Base-by-base conservation (phyloP, 1,140 invertebrate genomes). In the Rhyzopertha dominica region DNA sequence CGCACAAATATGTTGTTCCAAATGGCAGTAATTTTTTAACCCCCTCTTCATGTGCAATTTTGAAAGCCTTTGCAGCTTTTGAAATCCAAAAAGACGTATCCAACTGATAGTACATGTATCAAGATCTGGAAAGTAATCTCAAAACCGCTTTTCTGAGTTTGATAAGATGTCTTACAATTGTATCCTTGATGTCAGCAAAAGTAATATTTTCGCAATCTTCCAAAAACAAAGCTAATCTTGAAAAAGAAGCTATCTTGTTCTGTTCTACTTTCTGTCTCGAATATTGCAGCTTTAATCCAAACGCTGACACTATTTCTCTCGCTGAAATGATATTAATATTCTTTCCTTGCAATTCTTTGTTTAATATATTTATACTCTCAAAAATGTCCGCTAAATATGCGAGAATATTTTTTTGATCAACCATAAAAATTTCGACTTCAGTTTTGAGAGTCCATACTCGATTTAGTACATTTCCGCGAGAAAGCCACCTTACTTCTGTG, bases 401-500 rank as follows among this genome's bases (percentile, higher is more conserved):
- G 47, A 53, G 51, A 53, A 50, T 43, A 53, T 45, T 31, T 34
- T 40, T 45, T 43, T 49, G 38, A 49, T 52, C 45, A 52, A 52
- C 38, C 49, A 52, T 52, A 52, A 48, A 49, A 49, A n/a, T n/a
- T n/a, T n/a, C n/a, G n/a, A n/a, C n/a, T n/a, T n/a, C 43, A 47
- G 37, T 47, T 47, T 47, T 45, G 43, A 41, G 35, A 39, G 34
- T 30, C 37, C 47, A 44, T 37, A 44, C 42, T 50, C 53, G 37
- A 41, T 52, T 48, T 38, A 54, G 45, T 49, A 54, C 49, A 51
- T 57, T 57, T 55, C 53, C 40, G 37, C 38, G 49, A 23, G 44
- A 51, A 28, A 54, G 53, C 52, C 45, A 57, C 43, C 47, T 56
- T n/a, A n/a, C n/a, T n/a, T 56, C 43, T 47, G 53, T 56, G 54